A percentile compares a stretch with the other conserved stretches of the same genome.
These are phyloP conservation scores for Eristalis arbustorum DNA, from an alignment of 2,888 invertebrate species.

Conservation along the genomic window DNA sequence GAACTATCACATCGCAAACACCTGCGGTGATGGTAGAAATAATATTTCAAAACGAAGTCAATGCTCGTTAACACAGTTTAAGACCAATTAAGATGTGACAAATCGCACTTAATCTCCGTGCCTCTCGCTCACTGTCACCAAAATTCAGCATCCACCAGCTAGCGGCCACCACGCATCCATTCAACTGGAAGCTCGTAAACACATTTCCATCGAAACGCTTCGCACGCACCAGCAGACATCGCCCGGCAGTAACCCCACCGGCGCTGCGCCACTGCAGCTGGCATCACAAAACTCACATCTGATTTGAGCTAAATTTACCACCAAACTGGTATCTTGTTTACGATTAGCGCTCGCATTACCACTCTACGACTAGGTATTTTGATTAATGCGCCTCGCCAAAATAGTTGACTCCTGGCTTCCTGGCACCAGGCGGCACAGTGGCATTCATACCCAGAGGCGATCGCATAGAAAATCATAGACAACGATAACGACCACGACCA, in stretches of 20 bases:
- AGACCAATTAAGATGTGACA: constrained; percentile 50
- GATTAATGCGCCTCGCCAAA: constrained; percentile 56
- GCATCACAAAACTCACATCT: constrained; percentile 51
- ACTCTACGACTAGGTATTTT: constrained; percentile 27
- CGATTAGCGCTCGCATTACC: constrained; percentile 29
- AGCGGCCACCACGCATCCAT: not conserved
- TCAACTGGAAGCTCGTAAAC: not conserved
- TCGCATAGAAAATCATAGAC: constrained; percentile 26
- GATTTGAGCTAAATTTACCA: constrained; percentile 63
- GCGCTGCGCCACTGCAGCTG: too few species aligned
- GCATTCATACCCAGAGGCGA: constrained; percentile 28
- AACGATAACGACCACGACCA: not conserved
- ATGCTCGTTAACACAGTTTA: constrained; percentile 37
- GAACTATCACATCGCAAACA: not conserved
- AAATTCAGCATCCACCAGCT: not conserved
- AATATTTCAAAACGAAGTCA: not conserved
- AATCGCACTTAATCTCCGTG: constrained; percentile 21
- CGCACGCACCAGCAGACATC: not conserved
- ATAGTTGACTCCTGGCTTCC: constrained; percentile 58
- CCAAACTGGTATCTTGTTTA: constrained; percentile 56
- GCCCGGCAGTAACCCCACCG: not conserved
- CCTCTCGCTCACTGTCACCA: not conserved
- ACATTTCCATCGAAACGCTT: not conserved
- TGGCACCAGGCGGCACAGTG: constrained; percentile 24
- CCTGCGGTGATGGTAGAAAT: not conserved